A percentile compares a stretch with the other conserved stretches of the same genome.
Evolutionary conservation across 2,888 invertebrate genomes (phyloP).

Genomic region (Sphaerophoria taeniata): DNA sequence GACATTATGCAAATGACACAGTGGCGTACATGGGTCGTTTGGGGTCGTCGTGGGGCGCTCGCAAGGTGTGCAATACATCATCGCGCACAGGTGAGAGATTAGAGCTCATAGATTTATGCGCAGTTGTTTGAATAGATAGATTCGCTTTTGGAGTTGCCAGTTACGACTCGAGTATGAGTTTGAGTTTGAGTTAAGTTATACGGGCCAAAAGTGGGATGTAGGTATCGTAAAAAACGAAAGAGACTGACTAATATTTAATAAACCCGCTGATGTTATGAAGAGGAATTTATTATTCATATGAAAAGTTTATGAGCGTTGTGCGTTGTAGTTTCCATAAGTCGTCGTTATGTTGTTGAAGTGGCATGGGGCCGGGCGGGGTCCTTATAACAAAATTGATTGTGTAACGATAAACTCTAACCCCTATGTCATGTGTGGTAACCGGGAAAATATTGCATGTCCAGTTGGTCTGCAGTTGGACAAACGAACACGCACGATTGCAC

Average conservation of each 20-base stretch:
- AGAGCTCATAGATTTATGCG: constrained; percentile 69
- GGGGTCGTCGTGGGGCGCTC: constrained; percentile 61
- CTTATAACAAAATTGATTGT: constrained; percentile 64
- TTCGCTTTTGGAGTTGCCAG: background rate
- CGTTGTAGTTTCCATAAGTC: background rate
- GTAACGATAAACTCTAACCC: constrained; percentile 72
- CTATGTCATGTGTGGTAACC: background rate
- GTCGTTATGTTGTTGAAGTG: background rate
- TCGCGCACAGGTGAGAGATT: constrained; percentile 58
- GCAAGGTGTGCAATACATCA: constrained; percentile 73
- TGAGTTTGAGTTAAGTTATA: constrained; percentile 10
- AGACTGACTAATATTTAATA: constrained; percentile 68
- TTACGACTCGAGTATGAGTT: too few relatives aligned
- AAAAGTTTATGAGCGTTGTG: constrained; percentile 26
- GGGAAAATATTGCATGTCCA: constrained; percentile 57
- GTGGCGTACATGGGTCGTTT: constrained; percentile 67
- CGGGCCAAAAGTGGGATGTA: constrained; percentile 50
- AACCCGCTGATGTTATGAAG: constrained; percentile 63
- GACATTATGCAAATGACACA: constrained; percentile 74
- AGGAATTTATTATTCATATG: constrained; percentile 68
- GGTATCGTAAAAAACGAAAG: constrained; percentile 48
- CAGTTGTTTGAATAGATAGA: background rate
- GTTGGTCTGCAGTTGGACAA: constrained; percentile 29
- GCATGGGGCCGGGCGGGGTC: constrained; percentile 5
- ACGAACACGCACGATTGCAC: constrained; percentile 68